phyloP scores from a whole-genome alignment of 2,113 vertebrate species.

The Dasyurus viverrinus region DNA sequence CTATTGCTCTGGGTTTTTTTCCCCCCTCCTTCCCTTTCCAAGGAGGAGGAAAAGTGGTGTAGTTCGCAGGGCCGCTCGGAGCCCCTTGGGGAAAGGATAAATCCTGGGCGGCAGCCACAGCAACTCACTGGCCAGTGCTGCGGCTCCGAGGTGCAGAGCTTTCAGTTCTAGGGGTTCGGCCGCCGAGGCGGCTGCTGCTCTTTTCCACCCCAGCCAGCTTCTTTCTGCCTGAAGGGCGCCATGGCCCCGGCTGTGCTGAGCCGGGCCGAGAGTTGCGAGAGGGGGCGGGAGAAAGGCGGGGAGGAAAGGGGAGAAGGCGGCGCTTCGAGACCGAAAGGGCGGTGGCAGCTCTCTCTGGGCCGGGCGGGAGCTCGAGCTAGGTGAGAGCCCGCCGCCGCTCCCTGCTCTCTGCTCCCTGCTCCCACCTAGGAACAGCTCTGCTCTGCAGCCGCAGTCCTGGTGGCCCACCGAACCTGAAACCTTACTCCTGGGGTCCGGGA shows the following conservation, averaged over 20 bases:
- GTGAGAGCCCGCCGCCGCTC: background rate
- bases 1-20: conserved; percentile 21
- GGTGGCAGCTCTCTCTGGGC: conserved; percentile 39
- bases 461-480: rapidly evolving
- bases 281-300: background rate
- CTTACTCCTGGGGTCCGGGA: background rate
- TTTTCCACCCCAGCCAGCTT: background rate
- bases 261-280: background rate
- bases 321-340: conserved; percentile 33
- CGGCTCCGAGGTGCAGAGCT: background rate
- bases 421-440: background rate
- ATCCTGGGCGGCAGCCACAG: conserved; percentile 53
- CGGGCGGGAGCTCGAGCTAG: rapidly evolving
- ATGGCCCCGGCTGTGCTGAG: conserved; percentile 36
- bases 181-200: background rate
- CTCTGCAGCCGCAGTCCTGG: rapidly evolving
- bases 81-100: background rate
- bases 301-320: conserved; percentile 57
- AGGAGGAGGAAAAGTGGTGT: conserved; percentile 56
- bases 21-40: background rate
- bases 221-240: conserved; percentile 51
- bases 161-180: background rate
- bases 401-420: conserved; percentile 4
- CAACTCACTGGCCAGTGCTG: conserved; percentile 45
- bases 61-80: background rate